Conservation (phyloP, 2,113 vertebrate genomes). For the Sebastes fasciatus region DNA sequence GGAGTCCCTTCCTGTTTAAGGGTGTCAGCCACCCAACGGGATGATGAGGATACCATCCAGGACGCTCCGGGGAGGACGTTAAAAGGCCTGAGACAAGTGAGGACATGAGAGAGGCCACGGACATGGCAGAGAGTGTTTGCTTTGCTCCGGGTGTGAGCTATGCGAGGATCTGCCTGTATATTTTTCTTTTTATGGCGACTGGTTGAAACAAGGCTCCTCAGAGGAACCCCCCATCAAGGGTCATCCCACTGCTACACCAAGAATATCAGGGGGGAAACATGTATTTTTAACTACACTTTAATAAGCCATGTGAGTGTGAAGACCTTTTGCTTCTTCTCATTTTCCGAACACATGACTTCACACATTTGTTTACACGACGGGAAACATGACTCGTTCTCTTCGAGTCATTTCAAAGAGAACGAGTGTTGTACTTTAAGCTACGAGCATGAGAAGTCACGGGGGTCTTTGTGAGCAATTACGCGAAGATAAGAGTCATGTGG, state of each 20-base stretch:
- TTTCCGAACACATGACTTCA: conserved; percentile 31
- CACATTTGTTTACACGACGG: conserved; percentile 48
- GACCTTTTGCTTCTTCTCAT: conserved; percentile 36
- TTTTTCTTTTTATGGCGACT: conserved; percentile 59
- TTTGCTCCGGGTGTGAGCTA: conserved; percentile 59
- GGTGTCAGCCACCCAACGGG: conserved; percentile 65
- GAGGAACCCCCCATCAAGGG: conserved; percentile 17
- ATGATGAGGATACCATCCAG: conserved; percentile 72
- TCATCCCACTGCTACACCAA: conserved; percentile 29
- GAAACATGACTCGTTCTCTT: conserved; percentile 41
- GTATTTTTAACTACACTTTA: conserved; percentile 32
- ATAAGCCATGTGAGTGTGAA: conserved; percentile 16
- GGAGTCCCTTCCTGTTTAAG: conserved; percentile 63
- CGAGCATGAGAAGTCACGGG: conserved; percentile 3
- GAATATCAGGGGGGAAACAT: conserved; percentile 33
- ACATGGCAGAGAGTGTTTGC: conserved; percentile 56
- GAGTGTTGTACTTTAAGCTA: conserved; percentile 6
- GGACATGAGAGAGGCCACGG: conserved; percentile 61
- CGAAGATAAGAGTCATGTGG: conserved; percentile 51
- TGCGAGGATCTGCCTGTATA: conserved; percentile 51
- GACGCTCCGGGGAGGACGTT: conserved; percentile 47
- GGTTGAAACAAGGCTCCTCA: conserved; percentile 21
- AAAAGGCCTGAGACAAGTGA: conserved; percentile 53
- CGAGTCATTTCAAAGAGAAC: conserved; percentile 23
- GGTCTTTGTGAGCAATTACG: conserved; percentile 39